These are phyloP conservation scores for Huso huso DNA, from an alignment of 2,797 vertebrate genomes.

Conservation along the genomic window DNA sequence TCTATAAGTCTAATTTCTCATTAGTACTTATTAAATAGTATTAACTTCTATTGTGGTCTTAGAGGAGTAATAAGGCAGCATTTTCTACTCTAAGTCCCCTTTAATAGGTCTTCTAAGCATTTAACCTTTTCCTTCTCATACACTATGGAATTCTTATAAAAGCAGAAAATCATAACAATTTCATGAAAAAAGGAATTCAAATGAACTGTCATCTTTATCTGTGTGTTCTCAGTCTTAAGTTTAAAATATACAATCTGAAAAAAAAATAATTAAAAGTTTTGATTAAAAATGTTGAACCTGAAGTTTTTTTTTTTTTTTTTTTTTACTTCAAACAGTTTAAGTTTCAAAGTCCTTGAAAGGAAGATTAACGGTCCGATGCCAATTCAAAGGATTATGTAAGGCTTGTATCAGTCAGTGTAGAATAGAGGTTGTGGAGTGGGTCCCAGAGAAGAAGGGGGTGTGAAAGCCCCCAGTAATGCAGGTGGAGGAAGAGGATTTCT, in stretches of 20 bases:
- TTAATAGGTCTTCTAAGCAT: constrained; percentile 53
- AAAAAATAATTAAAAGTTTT: constrained; percentile 36
- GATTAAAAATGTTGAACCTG: constrained; percentile 42
- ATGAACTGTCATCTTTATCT: constrained; percentile 19
- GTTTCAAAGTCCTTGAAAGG: constrained; percentile 34
- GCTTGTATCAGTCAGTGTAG: constrained; percentile 14
- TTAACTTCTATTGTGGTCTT: constrained; percentile 26
- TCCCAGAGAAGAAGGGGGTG: not conserved
- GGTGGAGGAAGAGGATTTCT: not conserved
- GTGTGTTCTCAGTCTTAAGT: constrained; percentile 39
- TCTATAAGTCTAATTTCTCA: constrained; percentile 42
- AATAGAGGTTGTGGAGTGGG: constrained; percentile 11
- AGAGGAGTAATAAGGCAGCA: constrained; percentile 20
- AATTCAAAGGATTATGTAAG: constrained; percentile 20
- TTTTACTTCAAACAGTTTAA: constrained; percentile 13
- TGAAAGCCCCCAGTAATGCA: not conserved
- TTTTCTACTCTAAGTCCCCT: constrained; percentile 25
- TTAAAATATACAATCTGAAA: constrained; percentile 26
- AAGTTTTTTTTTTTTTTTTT: not conserved
- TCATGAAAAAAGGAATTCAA: constrained; percentile 35
- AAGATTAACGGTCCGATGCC: constrained; percentile 29
- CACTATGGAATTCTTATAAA: constrained; percentile 35
- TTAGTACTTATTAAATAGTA: constrained; percentile 43
- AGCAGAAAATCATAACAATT: constrained; percentile 36
- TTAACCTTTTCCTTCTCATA: constrained; percentile 43